Percentiles rank a stretch among this genome's conserved stretches.
phyloP scores from a whole-genome alignment of 1,140 invertebrate genomes.

The Limonius californicus region DNA sequence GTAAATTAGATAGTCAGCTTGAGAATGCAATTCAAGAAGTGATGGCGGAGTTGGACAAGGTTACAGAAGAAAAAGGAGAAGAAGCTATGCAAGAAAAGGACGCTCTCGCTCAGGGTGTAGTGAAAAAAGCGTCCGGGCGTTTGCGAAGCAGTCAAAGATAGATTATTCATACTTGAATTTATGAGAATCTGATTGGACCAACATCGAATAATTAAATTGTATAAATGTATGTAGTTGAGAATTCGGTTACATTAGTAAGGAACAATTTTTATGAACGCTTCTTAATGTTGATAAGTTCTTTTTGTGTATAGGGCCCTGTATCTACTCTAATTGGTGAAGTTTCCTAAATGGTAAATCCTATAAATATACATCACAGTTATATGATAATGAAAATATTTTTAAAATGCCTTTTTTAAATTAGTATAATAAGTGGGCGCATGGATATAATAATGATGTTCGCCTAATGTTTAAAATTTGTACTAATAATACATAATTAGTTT shows the following conservation, averaged over 20 bases:
- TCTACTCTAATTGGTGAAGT: slow-evolving; percentile 29
- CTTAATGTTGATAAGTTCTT: slow-evolving; percentile 24
- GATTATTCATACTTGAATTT: slow-evolving; percentile 24
- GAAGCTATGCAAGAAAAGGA: not conserved
- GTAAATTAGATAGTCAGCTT: slow-evolving; percentile 82
- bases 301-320: slow-evolving; percentile 7
- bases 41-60: slow-evolving; percentile 75
- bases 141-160: slow-evolving; percentile 29
- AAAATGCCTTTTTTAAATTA: slow-evolving; percentile 40
- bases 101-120: not conserved
- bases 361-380: slow-evolving; percentile 22
- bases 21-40: slow-evolving; percentile 89
- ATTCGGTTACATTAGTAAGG: slow-evolving; percentile 19
- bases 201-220: slow-evolving; percentile 34
- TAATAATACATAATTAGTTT: slow-evolving; percentile 26
- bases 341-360: slow-evolving; percentile 36
- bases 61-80: slow-evolving; percentile 8
- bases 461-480: slow-evolving; percentile 28
- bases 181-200: slow-evolving; percentile 26
- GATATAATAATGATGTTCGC: slow-evolving; percentile 16
- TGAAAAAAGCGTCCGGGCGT: slow-evolving; percentile 24
- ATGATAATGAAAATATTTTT: slow-evolving; percentile 38
- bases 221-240: slow-evolving; percentile 30
- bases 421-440: slow-evolving; percentile 3
- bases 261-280: slow-evolving; percentile 32